Conservation (phyloP, 2,888 invertebrate genomes). For the Druceiella hillmani region DNA sequence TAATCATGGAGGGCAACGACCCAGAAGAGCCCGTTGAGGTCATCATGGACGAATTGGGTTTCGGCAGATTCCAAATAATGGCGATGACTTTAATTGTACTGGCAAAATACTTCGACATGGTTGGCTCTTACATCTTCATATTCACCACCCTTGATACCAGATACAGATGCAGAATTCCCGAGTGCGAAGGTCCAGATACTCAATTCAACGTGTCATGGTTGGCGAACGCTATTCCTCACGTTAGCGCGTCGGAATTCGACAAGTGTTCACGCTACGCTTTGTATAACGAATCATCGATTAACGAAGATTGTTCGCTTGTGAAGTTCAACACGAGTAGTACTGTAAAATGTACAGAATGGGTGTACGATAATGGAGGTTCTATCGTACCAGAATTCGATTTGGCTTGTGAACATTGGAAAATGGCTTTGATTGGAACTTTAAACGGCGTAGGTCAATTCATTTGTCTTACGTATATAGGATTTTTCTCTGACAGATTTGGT, state of each 20-base stretch:
- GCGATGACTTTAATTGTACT: neutral
- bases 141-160: neutral
- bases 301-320: conserved; percentile 21
- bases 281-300: neutral
- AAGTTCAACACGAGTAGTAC: conserved; percentile 13
- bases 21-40: no score
- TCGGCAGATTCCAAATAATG: neutral
- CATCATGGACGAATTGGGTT: no score
- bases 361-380: neutral
- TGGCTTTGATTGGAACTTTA: conserved; percentile 56
- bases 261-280: no score
- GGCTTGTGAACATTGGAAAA: conserved; percentile 53
- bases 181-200: neutral
- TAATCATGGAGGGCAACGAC: no score
- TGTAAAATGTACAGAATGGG: neutral
- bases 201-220: neutral
- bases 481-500: conserved; percentile 52
- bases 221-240: neutral
- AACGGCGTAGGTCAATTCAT: conserved; percentile 56
- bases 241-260: no score
- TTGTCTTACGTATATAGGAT: conserved; percentile 52
- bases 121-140: neutral
- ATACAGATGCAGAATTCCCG: neutral
- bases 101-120: neutral
- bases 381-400: conserved; percentile 31